A percentile compares a stretch with the other conserved stretches of the same genome.
Conservation (phyloP, 1,140 invertebrate genomes). For the Heliconius hewitsoni region DNA sequence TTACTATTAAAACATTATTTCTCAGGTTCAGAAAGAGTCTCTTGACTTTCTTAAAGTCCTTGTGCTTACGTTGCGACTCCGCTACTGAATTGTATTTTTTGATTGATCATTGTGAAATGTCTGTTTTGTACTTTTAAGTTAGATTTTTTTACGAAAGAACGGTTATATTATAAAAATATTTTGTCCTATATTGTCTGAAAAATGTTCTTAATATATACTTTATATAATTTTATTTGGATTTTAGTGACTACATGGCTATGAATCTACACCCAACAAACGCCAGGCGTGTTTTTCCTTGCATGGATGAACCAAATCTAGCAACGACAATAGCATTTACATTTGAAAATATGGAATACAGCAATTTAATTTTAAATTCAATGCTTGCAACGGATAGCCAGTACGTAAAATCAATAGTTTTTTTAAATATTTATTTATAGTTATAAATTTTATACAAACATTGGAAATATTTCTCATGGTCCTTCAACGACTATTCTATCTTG, state of each 20-base stretch:
- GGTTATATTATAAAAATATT: background rate
- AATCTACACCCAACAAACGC: slow-evolving; percentile 93
- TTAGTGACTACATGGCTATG: slow-evolving; percentile 86
- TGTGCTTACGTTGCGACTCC: background rate
- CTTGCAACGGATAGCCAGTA: slow-evolving; percentile 51
- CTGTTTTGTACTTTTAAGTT: background rate
- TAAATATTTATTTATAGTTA: background rate
- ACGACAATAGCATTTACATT: slow-evolving; percentile 56
- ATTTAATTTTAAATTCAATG: slow-evolving; percentile 54
- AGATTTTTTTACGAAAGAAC: background rate
- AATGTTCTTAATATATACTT: too few species aligned
- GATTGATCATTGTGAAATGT: background rate
- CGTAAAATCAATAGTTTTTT: slow-evolving; percentile 37
- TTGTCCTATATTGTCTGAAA: too few species aligned
- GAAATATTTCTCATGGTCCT: too few species aligned
- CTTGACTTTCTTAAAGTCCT: background rate
- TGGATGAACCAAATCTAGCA: slow-evolving; percentile 88
- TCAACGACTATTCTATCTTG: too few species aligned
- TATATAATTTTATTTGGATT: slow-evolving; percentile 41
- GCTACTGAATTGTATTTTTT: background rate
- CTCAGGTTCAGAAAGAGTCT: background rate
- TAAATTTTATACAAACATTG: background rate
- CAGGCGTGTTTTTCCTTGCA: slow-evolving; percentile 93
- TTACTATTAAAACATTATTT: background rate
- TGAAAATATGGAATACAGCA: slow-evolving; percentile 49